phyloP scores from a whole-genome alignment of 64 coral and sea anemone genomes.

The Cladopsammia gracilis region DNA sequence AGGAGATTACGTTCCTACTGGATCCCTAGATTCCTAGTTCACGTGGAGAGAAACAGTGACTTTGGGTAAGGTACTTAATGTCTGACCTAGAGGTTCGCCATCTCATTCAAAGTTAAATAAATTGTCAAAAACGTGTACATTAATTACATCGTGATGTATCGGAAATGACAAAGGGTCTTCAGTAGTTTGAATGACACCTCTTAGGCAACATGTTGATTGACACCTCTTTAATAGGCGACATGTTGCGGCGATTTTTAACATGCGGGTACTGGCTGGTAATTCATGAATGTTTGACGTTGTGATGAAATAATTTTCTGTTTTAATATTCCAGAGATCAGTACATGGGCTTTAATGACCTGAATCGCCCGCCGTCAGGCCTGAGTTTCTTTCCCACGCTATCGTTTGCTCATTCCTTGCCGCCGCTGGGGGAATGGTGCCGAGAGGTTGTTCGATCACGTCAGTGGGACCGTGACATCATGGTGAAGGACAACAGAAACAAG shows the following conservation, averaged over 20 bases:
- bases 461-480: slow-evolving; percentile 90
- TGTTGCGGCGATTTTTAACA: too few species aligned
- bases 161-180: too few species aligned
- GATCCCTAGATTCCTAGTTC: slow-evolving; percentile 96
- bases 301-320: background rate
- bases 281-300: too few species aligned
- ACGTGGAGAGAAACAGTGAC: slow-evolving; percentile 85
- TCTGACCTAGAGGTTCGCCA: too few species aligned
- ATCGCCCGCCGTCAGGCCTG: slow-evolving; percentile 72
- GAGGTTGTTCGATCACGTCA: slow-evolving; percentile 87
- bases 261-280: too few species aligned
- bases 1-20: slow-evolving; percentile 94
- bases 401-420: slow-evolving; percentile 94
- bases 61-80: slow-evolving; percentile 70
- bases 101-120: too few species aligned
- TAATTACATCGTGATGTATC: too few species aligned
- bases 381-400: slow-evolving; percentile 96
- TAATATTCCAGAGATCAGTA: slow-evolving; percentile 52
- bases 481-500: slow-evolving; percentile 88
- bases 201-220: too few species aligned
- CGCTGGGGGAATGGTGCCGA: slow-evolving; percentile 97
- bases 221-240: too few species aligned
- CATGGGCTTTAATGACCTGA: slow-evolving; percentile 7
- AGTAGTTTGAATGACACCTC: too few species aligned
- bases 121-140: too few species aligned